Percentiles rank a stretch among this genome's conserved stretches.
These are phyloP conservation scores for Aphodius granarius DNA, from an alignment of 2,888 invertebrate genomes.

Conservation along the genomic window DNA sequence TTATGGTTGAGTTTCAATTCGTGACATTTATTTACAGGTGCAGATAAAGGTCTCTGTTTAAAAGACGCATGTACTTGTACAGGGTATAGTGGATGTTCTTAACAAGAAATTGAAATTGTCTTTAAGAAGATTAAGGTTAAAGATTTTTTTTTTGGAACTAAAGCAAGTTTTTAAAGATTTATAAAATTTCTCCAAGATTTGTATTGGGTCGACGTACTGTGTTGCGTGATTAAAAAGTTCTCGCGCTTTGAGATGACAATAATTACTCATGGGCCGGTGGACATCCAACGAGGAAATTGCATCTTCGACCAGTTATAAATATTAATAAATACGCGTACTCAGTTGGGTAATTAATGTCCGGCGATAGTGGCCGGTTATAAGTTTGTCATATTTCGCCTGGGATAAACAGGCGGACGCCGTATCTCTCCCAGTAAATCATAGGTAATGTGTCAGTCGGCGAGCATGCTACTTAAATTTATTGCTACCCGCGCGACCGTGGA, in stretches of 20 bases:
- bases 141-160: too few species aligned
- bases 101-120: too few species aligned
- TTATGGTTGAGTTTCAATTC: not conserved
- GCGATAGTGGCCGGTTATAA: constrained; percentile 9
- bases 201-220: not conserved
- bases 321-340: constrained; percentile 6
- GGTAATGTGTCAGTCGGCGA: constrained; percentile 13
- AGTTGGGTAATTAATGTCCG: constrained; percentile 3
- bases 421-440: constrained; percentile 9
- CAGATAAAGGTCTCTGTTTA: too few species aligned
- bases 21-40: too few species aligned
- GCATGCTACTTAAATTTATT: constrained; percentile 3
- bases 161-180: too few species aligned
- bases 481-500: constrained; percentile 8
- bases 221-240: not conserved
- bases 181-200: too few species aligned
- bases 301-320: constrained; percentile 9
- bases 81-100: too few species aligned
- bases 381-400: constrained; percentile 11
- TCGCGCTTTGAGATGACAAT: not conserved
- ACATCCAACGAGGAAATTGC: constrained; percentile 11
- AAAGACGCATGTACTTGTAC: too few species aligned
- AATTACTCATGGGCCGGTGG: not conserved
- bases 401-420: not conserved
- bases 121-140: too few species aligned